These are phyloP conservation scores for Antedon bifida DNA, from an alignment of 35 echinoderm and acorn worm genomes.

Conservation along the genomic window DNA sequence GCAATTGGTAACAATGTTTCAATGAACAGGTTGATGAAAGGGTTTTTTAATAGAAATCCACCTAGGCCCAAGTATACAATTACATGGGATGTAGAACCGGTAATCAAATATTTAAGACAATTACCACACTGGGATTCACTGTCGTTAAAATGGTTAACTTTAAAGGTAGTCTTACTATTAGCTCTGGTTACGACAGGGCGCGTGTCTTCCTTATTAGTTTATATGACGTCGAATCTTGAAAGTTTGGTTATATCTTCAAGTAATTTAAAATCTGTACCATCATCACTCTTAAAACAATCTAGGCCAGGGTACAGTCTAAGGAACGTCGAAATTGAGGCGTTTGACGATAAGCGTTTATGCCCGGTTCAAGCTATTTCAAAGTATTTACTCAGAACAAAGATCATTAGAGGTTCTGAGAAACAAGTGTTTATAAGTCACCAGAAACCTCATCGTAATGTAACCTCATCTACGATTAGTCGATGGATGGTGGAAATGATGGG, in stretches of 20 bases:
- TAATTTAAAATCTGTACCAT: neutral
- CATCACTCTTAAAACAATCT: neutral
- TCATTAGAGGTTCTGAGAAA: neutral
- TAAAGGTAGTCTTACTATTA: conserved; percentile 3
- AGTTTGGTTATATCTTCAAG: neutral
- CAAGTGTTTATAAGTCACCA: too few relatives aligned
- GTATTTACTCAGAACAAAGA: neutral
- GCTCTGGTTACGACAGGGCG: neutral
- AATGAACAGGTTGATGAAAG: conserved; percentile 20
- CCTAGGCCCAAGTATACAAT: neutral
- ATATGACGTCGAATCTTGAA: neutral
- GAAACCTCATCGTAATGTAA: conserved; percentile 3
- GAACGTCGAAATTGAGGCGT: neutral
- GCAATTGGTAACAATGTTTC: neutral
- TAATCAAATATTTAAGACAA: conserved; percentile 1
- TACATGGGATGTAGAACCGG: conserved; percentile 15
- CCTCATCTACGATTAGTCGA: conserved; percentile 4
- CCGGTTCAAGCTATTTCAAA: neutral
- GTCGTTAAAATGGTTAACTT: conserved; percentile 7
- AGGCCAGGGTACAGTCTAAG: neutral
- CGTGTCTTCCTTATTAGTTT: neutral
- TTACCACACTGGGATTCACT: neutral
- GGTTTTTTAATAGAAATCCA: conserved; percentile 15
- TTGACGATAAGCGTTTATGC: neutral
- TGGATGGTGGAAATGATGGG: conserved; percentile 10